Conservation (phyloP, 2,888 invertebrate species). For the Nomada goodeniana region DNA sequence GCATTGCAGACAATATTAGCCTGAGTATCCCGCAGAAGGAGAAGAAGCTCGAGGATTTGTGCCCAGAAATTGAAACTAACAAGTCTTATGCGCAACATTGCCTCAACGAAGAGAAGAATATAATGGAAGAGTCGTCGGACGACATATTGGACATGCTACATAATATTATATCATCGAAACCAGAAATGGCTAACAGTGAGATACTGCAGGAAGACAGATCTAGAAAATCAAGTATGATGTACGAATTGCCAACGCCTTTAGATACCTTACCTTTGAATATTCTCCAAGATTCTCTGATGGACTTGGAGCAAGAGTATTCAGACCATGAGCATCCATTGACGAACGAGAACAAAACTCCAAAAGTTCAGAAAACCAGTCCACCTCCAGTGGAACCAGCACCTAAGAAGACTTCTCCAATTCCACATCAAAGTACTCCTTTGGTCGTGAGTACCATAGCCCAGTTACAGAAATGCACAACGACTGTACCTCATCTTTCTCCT, state of each 20-base stretch:
- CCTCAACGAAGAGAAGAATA: conserved; percentile 68
- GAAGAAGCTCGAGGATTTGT: conserved; percentile 63
- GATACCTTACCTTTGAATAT: conserved; percentile 82
- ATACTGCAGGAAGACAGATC: conserved; percentile 78
- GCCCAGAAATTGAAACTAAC: conserved; percentile 63
- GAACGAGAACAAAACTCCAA: conserved; percentile 58
- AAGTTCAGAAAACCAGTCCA: conserved; percentile 49
- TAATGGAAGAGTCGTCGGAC: conserved; percentile 87
- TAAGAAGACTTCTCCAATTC: conserved; percentile 67
- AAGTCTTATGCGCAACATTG: conserved; percentile 62
- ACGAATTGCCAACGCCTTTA: conserved; percentile 80
- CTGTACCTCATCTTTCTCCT: conserved; percentile 89
- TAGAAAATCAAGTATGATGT: conserved; percentile 79
- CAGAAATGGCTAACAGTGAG: conserved; percentile 81
- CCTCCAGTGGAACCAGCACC: conserved; percentile 41
- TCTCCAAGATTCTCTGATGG: conserved; percentile 80
- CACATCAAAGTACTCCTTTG: conserved; percentile 73
- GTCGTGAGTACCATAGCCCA: conserved; percentile 78
- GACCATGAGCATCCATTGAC: conserved; percentile 59
- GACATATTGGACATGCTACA: conserved; percentile 90
- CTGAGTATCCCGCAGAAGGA: conserved; percentile 56
- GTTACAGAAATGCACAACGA: conserved; percentile 82
- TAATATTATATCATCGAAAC: conserved; percentile 86
- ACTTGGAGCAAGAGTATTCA: conserved; percentile 71
- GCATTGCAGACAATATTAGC: conserved; percentile 36